These are phyloP conservation scores for Axea sp. DNA, from an alignment of 2,888 invertebrate species.

Conservation along the genomic window DNA sequence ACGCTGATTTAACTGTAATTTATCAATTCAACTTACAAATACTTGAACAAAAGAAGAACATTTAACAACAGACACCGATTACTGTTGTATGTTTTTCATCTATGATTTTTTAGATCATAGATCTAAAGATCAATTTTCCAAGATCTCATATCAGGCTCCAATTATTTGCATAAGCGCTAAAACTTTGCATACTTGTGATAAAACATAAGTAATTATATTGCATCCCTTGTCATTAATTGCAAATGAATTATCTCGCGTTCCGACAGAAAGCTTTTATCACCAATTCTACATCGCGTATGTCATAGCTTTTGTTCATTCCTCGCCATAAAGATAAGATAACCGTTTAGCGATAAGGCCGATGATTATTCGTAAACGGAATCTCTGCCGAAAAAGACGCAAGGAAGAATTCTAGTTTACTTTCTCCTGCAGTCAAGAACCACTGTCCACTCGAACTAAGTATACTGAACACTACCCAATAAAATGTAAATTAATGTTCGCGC, in stretches of 20 bases:
- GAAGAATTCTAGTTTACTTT: constrained; percentile 30
- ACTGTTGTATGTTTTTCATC: too few relatives aligned
- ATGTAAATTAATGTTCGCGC: background rate
- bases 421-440: constrained; percentile 13
- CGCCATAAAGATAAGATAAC: constrained; percentile 33
- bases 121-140: too few relatives aligned
- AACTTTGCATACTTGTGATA: constrained; percentile 20
- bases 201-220: constrained; percentile 45
- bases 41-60: too few relatives aligned
- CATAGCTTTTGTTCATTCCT: constrained; percentile 41
- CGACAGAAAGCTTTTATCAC: constrained; percentile 29
- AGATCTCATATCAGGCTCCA: constrained; percentile 23
- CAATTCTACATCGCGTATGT: constrained; percentile 23
- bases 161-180: constrained; percentile 9
- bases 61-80: too few relatives aligned
- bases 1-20: too few relatives aligned
- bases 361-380: constrained; percentile 27
- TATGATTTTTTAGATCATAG: too few relatives aligned
- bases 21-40: too few relatives aligned
- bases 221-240: constrained; percentile 45
- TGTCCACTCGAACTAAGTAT: background rate
- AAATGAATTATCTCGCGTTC: constrained; percentile 30
- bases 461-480: too few relatives aligned
- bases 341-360: constrained; percentile 21
- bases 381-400: constrained; percentile 21